A percentile compares a stretch with the other conserved stretches of the same genome.
phyloP scores from a whole-genome alignment of 2,113 vertebrate species.

The Lucifuga dentata region DNA sequence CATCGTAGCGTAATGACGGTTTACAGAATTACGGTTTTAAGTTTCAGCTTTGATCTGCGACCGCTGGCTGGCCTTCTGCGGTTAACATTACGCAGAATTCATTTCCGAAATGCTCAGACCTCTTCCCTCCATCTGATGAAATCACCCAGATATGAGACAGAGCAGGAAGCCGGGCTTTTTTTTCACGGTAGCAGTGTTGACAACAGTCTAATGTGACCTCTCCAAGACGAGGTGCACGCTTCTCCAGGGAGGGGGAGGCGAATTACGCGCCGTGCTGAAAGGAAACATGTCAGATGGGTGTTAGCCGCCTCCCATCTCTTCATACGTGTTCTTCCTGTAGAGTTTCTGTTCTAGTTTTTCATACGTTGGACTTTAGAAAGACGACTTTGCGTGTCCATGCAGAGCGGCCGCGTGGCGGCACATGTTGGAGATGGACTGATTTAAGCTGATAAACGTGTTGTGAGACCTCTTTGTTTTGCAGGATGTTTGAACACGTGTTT shows the following conservation, averaged over 20 bases:
- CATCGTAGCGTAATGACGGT: constrained; percentile 64
- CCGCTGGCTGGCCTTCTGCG: constrained; percentile 59
- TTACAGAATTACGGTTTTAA: constrained; percentile 80
- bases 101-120: constrained; percentile 64
- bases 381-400: constrained; percentile 51
- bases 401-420: constrained; percentile 53
- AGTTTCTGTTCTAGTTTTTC: constrained; percentile 60
- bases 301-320: constrained; percentile 71
- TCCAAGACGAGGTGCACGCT: constrained; percentile 74
- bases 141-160: constrained; percentile 77
- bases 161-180: constrained; percentile 76
- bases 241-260: constrained; percentile 67
- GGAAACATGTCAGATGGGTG: constrained; percentile 75
- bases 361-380: constrained; percentile 56
- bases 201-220: constrained; percentile 82
- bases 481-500: constrained; percentile 52
- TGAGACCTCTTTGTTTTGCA: constrained; percentile 57
- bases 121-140: constrained; percentile 75
- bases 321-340: constrained; percentile 65
- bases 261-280: constrained; percentile 75
- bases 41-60: constrained; percentile 80
- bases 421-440: constrained; percentile 65
- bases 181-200: constrained; percentile 74
- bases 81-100: constrained; percentile 74
- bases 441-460: constrained; percentile 62